Base-by-base conservation (phyloP, 2,113 vertebrate species). In the Siphamia tubifer region DNA sequence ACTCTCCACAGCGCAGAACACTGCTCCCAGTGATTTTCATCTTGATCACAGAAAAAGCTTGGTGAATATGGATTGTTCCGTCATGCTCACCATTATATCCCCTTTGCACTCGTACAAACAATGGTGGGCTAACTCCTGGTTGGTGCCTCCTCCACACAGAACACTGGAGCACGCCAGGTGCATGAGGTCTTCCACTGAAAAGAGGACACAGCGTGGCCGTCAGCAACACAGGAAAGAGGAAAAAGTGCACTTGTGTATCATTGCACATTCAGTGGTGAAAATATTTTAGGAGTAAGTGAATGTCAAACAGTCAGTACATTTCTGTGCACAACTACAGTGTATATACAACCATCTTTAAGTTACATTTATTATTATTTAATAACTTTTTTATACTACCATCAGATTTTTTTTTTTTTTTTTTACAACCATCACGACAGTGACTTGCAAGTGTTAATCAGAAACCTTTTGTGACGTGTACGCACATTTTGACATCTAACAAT, bases 141-240 rank as follows among this genome's bases (percentile, higher is more conserved):
- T 99, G 76, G 96, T 98, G 71, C 98, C 98, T 44, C 91, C 97
- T 16, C 97, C 96, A 57, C 87, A 93, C 78, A 99, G 87, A 71
- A 94, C 95, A 67, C 96, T 98, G 74, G 98, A 99, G 77, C 97
- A 99, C 58, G 97, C 95, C 72, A 98, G 93, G 63, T 95, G 95
- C 89, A 98, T 92, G 57, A 99, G 92, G 78, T 94, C 92, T 72
- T 96, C 92, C 90, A 99, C 98, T 98, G 89, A 77, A 81, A 76
- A 25, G 47, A 25, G 77, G 0, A 9, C 15, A 31, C 10, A 9
- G 2, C 2, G 12, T 1, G 25, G 25, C 6, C 1, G 9, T 35
- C 52, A 38, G 40, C 24, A 15, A 36, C 11, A n/a, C n/a, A n/a
- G n/a, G n/a, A n/a, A n/a, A 20, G 34, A 6, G 34, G 34, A 44